Conservation (phyloP, 2,888 invertebrate species). For the Stenoptilia bipunctidactyla region DNA sequence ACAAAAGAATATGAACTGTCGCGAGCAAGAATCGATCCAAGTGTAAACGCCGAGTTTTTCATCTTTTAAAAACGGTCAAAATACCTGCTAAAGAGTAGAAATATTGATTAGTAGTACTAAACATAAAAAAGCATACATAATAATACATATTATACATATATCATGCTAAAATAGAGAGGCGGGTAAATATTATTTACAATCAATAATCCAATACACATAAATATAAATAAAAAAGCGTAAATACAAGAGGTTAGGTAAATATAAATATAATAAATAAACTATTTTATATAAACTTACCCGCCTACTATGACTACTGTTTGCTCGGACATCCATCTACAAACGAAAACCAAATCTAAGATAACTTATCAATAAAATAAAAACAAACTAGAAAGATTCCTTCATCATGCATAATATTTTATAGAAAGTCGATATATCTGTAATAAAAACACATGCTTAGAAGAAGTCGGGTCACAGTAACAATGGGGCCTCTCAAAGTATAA, state of each 20-base stretch:
- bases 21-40: no score
- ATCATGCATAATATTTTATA: slow-evolving; percentile 27
- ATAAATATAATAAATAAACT: slow-evolving; percentile 23
- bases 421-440: no score
- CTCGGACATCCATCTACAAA: slow-evolving; percentile 72
- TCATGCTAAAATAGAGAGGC: slow-evolving; percentile 22
- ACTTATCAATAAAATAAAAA: slow-evolving; percentile 23
- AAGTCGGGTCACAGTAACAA: no score
- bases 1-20: no score
- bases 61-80: no score
- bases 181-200: slow-evolving; percentile 20
- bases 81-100: no score
- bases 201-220: slow-evolving; percentile 15
- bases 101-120: no score
- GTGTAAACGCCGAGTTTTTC: no score
- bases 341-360: slow-evolving; percentile 63
- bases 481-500: no score
- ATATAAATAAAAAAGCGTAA: slow-evolving; percentile 7
- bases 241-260: slow-evolving; percentile 13
- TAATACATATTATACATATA: slow-evolving; percentile 15
- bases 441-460: no score
- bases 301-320: slow-evolving; percentile 71
- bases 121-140: slow-evolving; percentile 4
- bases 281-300: slow-evolving; percentile 58
- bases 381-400: slow-evolving; percentile 6